Evolutionary conservation across 2,888 invertebrate species (phyloP), one percentile per base, ranked within the genome.

Genomic region (Zonitis immaculata): DNA sequence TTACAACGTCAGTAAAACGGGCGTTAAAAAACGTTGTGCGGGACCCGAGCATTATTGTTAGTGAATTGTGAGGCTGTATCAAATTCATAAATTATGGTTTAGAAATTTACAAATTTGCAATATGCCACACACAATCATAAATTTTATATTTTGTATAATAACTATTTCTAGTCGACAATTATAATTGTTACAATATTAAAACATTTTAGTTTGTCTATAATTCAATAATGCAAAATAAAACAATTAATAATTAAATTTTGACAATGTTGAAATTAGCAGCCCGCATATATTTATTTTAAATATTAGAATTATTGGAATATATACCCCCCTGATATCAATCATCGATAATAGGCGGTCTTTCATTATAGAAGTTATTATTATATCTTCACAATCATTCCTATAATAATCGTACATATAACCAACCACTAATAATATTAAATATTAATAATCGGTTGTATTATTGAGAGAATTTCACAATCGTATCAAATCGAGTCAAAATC

Each of bases 51-150:
- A n/a, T n/a, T n/a, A n/a, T n/a, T n/a, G n/a, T n/a, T n/a, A n/a
- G n/a, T n/a, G n/a, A n/a, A n/a, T n/a, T n/a, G n/a, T n/a, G n/a
- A n/a, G n/a, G n/a, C n/a, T n/a, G n/a, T n/a, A n/a, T n/a, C n/a
- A n/a, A 61, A 62, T 58, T 61, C 51, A 58, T 66, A 66, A 64
- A 67, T 67, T 66, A 61, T 56, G 57, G 61, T 60, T 35, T 52
- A 60, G 59, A 61, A 66, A 60, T 67, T 62, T 62, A 66, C 65
- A 65, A 64, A 66, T 65, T 64, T 63, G 61, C 57, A 60, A 62
- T 65, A 62, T 66, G n/a, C n/a, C n/a, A n/a, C 62, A 62, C 60
- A 61, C 54, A 62, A 62, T 64, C 62, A 66, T 66, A 66, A 65
- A 67, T 67, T 63, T n/a, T n/a, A n/a, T 60, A 59, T 59, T 58